phyloP scores from a whole-genome alignment of 2,888 invertebrate species.

The Onchidella celtica region DNA sequence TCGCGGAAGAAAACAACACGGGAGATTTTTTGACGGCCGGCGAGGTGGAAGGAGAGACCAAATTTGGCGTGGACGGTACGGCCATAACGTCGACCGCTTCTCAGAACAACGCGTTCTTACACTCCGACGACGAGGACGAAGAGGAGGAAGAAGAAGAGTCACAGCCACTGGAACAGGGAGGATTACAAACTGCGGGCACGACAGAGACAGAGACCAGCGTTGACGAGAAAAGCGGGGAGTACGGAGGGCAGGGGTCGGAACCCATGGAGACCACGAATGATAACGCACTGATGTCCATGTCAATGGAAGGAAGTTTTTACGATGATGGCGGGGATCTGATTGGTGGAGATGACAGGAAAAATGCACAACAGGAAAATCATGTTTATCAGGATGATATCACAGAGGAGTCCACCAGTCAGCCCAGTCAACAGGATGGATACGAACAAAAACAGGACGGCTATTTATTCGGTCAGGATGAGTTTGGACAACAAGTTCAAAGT shows the following conservation, averaged over 20 bases:
- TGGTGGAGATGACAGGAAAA: conserved; percentile 22
- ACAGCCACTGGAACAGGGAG: conserved; percentile 30
- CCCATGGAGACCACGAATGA: conserved; percentile 10
- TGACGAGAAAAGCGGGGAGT: conserved; percentile 24
- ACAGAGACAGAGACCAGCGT: conserved; percentile 36
- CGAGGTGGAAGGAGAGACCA: conserved; percentile 44
- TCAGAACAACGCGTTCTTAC: conserved; percentile 33
- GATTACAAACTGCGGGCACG: background rate
- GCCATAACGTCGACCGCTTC: conserved; percentile 36
- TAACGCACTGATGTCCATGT: conserved; percentile 48
- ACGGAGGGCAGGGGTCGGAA: background rate
- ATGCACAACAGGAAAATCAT: background rate
- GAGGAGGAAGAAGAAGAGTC: conserved; percentile 42
- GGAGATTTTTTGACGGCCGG: conserved; percentile 36
- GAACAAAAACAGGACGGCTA: conserved; percentile 5
- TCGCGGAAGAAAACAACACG: conserved; percentile 1
- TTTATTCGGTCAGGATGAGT: background rate
- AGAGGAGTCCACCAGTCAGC: conserved; percentile 16
- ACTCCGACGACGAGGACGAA: conserved; percentile 44
- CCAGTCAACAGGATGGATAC: background rate
- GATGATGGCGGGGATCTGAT: conserved; percentile 45
- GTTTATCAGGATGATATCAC: background rate
- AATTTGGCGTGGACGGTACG: conserved; percentile 41
- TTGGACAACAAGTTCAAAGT: background rate
- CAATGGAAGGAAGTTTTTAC: conserved; percentile 47